Conservation (phyloP, 37 sponge, comb jelly and placozoan genomes). For the Halichondria panicea region DNA sequence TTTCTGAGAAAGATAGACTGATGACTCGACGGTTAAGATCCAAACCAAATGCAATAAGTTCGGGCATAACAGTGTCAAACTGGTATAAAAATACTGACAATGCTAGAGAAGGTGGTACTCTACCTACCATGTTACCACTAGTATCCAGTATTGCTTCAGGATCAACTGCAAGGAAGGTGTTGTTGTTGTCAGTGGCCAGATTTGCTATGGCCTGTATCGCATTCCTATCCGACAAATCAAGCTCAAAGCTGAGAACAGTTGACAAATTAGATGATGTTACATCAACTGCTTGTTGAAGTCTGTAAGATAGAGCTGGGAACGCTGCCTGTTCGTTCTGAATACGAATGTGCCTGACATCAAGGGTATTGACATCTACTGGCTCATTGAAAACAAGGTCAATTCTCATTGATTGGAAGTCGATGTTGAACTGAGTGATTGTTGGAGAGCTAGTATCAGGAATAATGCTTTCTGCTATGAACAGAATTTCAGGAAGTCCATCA, state of each 20-base stretch:
- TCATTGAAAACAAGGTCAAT: slow-evolving; percentile 79
- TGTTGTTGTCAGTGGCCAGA: slow-evolving; percentile 43
- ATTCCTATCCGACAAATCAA: slow-evolving; percentile 48
- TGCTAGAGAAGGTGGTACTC: slow-evolving; percentile 69
- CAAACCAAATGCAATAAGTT: slow-evolving; percentile 52
- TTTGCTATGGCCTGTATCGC: slow-evolving; percentile 51
- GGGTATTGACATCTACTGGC: slow-evolving; percentile 58
- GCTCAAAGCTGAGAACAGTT: slow-evolving; percentile 59
- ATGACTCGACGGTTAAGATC: slow-evolving; percentile 63
- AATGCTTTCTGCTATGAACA: slow-evolving; percentile 7
- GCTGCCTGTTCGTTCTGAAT: slow-evolving; percentile 59
- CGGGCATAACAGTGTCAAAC: slow-evolving; percentile 60
- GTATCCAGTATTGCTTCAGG: slow-evolving; percentile 80
- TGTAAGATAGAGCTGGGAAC: slow-evolving; percentile 56
- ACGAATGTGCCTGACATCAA: slow-evolving; percentile 75
- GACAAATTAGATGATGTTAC: slow-evolving; percentile 35
- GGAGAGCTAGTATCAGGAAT: slow-evolving; percentile 72
- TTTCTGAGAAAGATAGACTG: slow-evolving; percentile 72
- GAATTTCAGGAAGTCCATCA: slow-evolving; percentile 21
- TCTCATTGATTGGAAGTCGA: slow-evolving; percentile 62
- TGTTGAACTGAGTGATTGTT: slow-evolving; percentile 31
- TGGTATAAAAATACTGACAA: slow-evolving; percentile 42
- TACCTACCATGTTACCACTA: slow-evolving; percentile 80
- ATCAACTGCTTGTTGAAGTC: slow-evolving; percentile 19
- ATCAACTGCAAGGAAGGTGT: slow-evolving; percentile 78